These are phyloP conservation scores for Mirza zaza DNA, from an alignment of 2,113 vertebrate species.

Conservation along the genomic window DNA sequence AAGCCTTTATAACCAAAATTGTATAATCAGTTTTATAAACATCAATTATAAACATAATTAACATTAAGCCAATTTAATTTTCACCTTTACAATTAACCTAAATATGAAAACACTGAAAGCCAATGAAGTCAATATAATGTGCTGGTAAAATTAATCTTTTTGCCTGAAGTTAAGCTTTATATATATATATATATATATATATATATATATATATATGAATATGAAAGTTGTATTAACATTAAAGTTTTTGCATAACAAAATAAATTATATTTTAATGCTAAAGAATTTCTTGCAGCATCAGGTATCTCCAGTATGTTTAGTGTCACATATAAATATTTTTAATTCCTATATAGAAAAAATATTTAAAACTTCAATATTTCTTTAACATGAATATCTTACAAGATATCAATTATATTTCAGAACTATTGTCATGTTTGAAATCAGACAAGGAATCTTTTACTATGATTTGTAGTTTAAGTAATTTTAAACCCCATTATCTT, in stretches of 20 bases:
- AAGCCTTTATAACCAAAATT: conserved; percentile 86
- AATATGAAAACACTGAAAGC: conserved; percentile 49
- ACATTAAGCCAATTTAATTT: conserved; percentile 38
- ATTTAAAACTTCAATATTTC: conserved; percentile 50
- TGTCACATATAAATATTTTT: conserved; percentile 38
- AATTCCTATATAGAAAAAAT: conserved; percentile 8
- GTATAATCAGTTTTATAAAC: conserved; percentile 63
- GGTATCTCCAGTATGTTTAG: neutral
- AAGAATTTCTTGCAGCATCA: conserved; percentile 22
- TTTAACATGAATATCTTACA: conserved; percentile 44
- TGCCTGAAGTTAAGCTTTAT: neutral
- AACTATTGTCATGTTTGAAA: conserved; percentile 20
- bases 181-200: neutral
- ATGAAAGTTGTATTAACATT: neutral
- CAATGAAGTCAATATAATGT: neutral
- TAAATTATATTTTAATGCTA: conserved; percentile 37
- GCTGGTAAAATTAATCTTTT: conserved; percentile 43
- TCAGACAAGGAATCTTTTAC: neutral
- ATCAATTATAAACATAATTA: conserved; percentile 51
- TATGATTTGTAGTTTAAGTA: neutral
- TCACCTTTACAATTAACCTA: conserved; percentile 46
- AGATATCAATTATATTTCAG: conserved; percentile 20
- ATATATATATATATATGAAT: neutral
- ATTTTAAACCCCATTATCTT: neutral
- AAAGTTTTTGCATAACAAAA: conserved; percentile 52